Evolutionary conservation across 1,140 invertebrate genomes (phyloP).

Genomic region (Pseudachorutes palmiensis): DNA sequence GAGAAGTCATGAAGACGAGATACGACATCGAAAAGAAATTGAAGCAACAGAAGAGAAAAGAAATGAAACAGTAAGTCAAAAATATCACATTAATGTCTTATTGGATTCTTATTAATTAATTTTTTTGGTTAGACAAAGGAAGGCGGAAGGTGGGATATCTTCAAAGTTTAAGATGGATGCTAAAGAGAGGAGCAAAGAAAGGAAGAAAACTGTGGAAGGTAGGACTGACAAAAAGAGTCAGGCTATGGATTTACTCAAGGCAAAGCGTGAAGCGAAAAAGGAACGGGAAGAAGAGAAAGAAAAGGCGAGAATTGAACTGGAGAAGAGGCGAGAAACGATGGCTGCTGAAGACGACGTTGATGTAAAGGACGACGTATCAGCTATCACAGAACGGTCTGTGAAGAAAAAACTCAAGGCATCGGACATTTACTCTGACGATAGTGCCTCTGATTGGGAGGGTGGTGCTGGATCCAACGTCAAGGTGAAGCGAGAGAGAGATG

Average conservation of each 20-base stretch:
- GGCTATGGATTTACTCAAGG: conserved; percentile 83
- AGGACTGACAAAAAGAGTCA: conserved; percentile 78
- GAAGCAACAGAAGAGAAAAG: conserved; percentile 71
- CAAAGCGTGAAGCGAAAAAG: conserved; percentile 73
- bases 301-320: conserved; percentile 44
- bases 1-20: conserved; percentile 84
- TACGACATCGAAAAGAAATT: conserved; percentile 96
- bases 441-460: conserved; percentile 64
- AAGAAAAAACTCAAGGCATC: conserved; percentile 76
- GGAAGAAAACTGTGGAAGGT: conserved; percentile 83
- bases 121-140: conserved; percentile 32
- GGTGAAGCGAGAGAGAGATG: conserved; percentile 28
- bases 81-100: conserved; percentile 40
- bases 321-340: conserved; percentile 42
- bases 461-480: conserved; percentile 39
- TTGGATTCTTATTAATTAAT: conserved; percentile 6
- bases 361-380: conserved; percentile 47
- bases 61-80: conserved; percentile 55
- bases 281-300: conserved; percentile 57
- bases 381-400: conserved; percentile 42
- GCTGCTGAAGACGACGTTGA: conserved; percentile 47
- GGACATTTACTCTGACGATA: conserved; percentile 93
- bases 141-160: conserved; percentile 43
- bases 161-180: conserved; percentile 54
- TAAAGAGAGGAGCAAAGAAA: conserved; percentile 73